phyloP scores from a whole-genome alignment of 2,113 vertebrate genomes.

The Dolichotis patagonum region DNA sequence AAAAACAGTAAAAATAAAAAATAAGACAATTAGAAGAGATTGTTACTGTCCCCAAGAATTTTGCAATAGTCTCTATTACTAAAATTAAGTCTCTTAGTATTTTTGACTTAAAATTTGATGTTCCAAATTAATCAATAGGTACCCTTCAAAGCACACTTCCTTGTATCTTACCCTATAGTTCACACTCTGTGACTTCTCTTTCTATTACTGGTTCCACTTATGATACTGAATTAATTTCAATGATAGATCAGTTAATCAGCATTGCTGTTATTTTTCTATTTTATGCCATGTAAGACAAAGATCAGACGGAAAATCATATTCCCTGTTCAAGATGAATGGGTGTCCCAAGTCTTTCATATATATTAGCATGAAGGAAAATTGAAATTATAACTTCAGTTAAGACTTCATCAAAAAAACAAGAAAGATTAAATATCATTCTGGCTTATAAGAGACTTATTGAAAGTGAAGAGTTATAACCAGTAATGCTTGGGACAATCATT shows the following conservation, averaged over 20 bases:
- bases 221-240: not conserved
- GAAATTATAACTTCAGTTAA: not conserved
- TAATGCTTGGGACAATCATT: not conserved
- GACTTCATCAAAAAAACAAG: not conserved
- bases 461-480: not conserved
- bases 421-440: not conserved
- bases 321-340: not conserved
- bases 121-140: not conserved
- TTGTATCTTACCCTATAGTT: not conserved
- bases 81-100: not conserved
- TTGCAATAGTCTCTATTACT: not conserved
- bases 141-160: not conserved
- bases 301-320: not conserved
- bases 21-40: not conserved
- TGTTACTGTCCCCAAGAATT: constrained; percentile 35
- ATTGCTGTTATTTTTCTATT: not conserved
- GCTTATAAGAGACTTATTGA: not conserved
- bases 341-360: not conserved
- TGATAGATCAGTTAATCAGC: not conserved
- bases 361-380: not conserved
- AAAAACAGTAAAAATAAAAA: not conserved
- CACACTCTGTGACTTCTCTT: not conserved
- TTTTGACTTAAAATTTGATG: not conserved
- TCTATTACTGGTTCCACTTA: not conserved
- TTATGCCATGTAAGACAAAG: not conserved